A percentile compares a stretch with the other conserved stretches of the same genome.
Conservation (phyloP, 1,140 invertebrate species). For the Leptopilina clavipes region DNA sequence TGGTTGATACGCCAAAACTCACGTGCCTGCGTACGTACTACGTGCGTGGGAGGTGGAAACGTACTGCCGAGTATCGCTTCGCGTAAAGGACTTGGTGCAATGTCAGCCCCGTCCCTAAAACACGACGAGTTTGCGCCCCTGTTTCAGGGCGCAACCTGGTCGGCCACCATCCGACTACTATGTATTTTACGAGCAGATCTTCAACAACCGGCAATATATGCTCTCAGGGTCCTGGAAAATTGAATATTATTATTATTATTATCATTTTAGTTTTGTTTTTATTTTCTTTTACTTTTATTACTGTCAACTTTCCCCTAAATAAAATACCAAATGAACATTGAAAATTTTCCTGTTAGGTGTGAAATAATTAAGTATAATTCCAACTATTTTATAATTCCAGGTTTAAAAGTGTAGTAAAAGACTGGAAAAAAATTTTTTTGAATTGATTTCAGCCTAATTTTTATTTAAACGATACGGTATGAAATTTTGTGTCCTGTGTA, state of each 20-base stretch:
- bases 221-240: neutral
- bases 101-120: conserved; percentile 39
- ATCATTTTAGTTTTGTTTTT: too few species aligned
- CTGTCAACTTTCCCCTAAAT: too few species aligned
- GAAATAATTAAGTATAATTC: too few species aligned
- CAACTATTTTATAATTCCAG: too few species aligned
- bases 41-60: conserved; percentile 69
- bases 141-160: conserved; percentile 21
- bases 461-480: too few species aligned
- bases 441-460: too few species aligned
- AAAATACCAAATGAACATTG: too few species aligned
- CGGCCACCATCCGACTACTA: neutral
- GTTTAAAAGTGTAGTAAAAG: too few species aligned
- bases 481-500: too few species aligned
- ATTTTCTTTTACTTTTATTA: too few species aligned
- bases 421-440: too few species aligned
- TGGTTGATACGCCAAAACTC: conserved; percentile 49
- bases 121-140: conserved; percentile 14
- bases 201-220: neutral
- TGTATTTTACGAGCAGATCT: neutral
- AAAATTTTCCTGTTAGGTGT: too few species aligned
- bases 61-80: conserved; percentile 62
- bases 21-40: conserved; percentile 71
- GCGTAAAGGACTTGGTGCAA: conserved; percentile 43
- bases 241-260: neutral